phyloP scores from a whole-genome alignment of 2,797 vertebrate genomes.

The Meda fulgida region DNA sequence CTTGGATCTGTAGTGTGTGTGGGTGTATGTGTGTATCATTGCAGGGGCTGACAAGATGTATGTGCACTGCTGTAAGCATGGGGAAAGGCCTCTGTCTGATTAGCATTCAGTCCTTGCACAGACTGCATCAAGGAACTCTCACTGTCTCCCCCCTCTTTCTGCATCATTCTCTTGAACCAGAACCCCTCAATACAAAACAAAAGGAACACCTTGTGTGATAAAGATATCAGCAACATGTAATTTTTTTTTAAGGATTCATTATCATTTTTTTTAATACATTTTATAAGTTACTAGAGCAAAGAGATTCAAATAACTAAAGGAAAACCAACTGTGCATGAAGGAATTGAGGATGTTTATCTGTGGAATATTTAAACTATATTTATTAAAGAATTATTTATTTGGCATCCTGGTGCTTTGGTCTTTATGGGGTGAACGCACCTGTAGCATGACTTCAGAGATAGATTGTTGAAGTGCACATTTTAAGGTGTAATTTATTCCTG shows the following conservation, averaged over 20 bases:
- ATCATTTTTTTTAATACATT: not conserved
- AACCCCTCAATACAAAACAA: constrained; percentile 31
- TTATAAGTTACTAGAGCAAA: constrained; percentile 1
- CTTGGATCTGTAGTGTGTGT: constrained; percentile 21
- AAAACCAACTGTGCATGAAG: not conserved
- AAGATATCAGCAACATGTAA: constrained; percentile 49
- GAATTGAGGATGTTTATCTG: not conserved
- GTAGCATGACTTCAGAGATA: not conserved
- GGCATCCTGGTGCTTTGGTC: not conserved
- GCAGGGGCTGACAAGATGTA: constrained; percentile 20
- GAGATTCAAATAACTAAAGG: not conserved
- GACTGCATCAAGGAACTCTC: constrained; percentile 59
- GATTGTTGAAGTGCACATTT: not conserved
- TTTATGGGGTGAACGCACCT: constrained; percentile 15
- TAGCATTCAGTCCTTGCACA: constrained; percentile 60
- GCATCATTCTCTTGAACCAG: constrained; percentile 45
- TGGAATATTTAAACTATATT: not conserved
- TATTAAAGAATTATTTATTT: not conserved
- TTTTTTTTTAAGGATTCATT: not conserved
- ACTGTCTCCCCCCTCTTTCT: constrained; percentile 25
- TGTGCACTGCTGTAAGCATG: constrained; percentile 37
- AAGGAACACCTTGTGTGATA: constrained; percentile 11
- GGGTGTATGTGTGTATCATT: constrained; percentile 29
- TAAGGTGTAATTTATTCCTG: not conserved
- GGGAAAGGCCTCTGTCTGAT: constrained; percentile 55